Base-by-base conservation (phyloP, 2,797 vertebrate species). In the Pelodytes ibericus region DNA sequence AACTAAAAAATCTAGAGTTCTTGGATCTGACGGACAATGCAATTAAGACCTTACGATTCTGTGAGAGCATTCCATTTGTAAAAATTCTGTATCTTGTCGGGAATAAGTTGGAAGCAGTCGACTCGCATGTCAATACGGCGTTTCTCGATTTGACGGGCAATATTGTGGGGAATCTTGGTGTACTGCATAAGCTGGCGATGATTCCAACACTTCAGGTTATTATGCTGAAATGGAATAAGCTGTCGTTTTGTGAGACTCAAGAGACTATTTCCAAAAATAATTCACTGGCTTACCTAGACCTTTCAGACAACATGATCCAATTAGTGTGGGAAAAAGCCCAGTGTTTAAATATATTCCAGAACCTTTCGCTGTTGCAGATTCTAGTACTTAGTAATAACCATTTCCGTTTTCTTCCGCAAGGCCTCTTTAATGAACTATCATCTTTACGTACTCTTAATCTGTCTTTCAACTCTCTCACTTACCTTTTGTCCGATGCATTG, bases 1-100 rank as follows among this genome's bases (percentile, higher is more conserved):
- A 76, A 2, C 89, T 96, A 71, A 2, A 51, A 2, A 83, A 71
- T 0, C 82, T 99, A 47, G 13, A 74, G 51, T 18, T 0, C 0
- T 81, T 97, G 77, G 74, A 89, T 74, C 89, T 97, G 62, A 85
- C 70, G 0, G 94, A 93, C 70, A 98, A 98, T 16, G 92, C 93
- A 2, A 82, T 98, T 57, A 89, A 89, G 73, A 49, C 0, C 0
- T 77, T 96, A 6, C 3, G 71, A 20, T 86, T 30, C 30, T 83
- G 94, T 25, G 82, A 83, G 0, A 1, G 10, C 0, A 64, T 92
- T 22, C 89, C 92, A 3, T 84, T 67, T 41, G 59, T 96, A 33
- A 24, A 57, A 0, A 15, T 0, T 1, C 79, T 93, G 10, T 3
- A 63, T 13, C 80, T 98, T 70, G 70, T 79, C 0, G 88, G 91